Conservation (phyloP, 2,113 vertebrate genomes). For the Barnardius zonarius region DNA sequence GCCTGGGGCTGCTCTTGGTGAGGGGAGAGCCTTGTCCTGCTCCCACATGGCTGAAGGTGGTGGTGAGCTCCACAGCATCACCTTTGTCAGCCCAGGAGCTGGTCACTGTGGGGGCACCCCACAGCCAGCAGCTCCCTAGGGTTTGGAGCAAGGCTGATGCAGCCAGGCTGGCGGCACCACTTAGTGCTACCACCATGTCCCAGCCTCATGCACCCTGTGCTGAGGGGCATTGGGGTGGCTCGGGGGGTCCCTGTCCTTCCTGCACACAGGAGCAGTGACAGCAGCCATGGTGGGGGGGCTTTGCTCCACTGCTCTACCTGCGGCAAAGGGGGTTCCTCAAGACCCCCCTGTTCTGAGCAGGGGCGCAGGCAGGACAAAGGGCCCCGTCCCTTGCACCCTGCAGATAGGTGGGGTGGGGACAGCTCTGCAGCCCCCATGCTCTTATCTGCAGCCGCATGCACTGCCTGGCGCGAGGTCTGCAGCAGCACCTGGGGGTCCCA, state of each 20-base stretch:
- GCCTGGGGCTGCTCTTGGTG: rapidly evolving
- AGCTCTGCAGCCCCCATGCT: background rate
- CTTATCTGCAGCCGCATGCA: background rate
- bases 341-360: background rate
- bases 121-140: background rate
- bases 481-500: rapidly evolving
- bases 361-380: background rate
- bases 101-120: rapidly evolving
- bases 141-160: rapidly evolving
- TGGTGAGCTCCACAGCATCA: background rate
- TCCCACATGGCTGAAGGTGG: rapidly evolving
- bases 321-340: rapidly evolving
- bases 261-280: background rate
- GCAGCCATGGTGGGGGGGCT: background rate
- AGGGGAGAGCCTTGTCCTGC: background rate
- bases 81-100: rapidly evolving
- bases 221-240: background rate
- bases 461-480: background rate
- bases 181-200: background rate
- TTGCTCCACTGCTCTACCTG: background rate
- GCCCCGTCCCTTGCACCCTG: background rate
- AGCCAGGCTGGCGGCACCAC: background rate
- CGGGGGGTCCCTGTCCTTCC: background rate
- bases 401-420: background rate
- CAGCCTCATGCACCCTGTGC: rapidly evolving